Base-by-base conservation (phyloP, 2,113 vertebrate genomes). In the Picathartes gymnocephalus region DNA sequence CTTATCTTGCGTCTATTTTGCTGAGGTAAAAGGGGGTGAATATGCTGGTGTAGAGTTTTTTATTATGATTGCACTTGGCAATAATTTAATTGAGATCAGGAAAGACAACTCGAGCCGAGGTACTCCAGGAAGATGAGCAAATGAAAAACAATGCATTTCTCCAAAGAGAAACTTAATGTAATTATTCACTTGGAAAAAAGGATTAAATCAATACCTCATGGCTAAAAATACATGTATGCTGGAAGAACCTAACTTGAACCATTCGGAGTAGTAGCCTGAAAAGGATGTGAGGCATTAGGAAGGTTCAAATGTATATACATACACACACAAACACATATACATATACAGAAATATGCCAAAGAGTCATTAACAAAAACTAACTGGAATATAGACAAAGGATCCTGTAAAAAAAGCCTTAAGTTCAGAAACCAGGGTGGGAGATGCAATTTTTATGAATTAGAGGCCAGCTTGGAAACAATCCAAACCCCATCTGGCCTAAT, bases 51-150 rank as follows among this genome's bases (percentile, higher is more conserved):
- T 42, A 28, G 48, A 64, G n/a, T 19, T 85, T 85, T 89, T 92
- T 77, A 30, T 66, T 86, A 33, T 8, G 18, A 37, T 78, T 93
- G 81, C 35, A 65, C 19, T 80, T 0, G 0, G 33, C 31, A 88
- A 60, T 71, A 62, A 86, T 93, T 85, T 93, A 92, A 90, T 35
- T 72, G 76, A 62, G 44, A 77, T 85, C 35, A 91, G 57, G 58
- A 85, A 85, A 85, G 81, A 76, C 18, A 64, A 72, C 82, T 48
- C 0, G 0, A 69, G 57, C 54, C 18, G 92, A 79, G 45, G 57
- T 91, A 88, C n/a, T 69, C 27, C 40, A 81, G 53, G 81, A 94
- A 88, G 93, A 96, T 53, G 92, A 93, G 68, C 60, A 93, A 91
- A 94, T 81, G 31, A 88, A 93, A 94, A 95, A 66, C 1, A 23